These are phyloP conservation scores for Incurvaria masculella DNA, from an alignment of 2,888 invertebrate genomes.

Conservation along the genomic window DNA sequence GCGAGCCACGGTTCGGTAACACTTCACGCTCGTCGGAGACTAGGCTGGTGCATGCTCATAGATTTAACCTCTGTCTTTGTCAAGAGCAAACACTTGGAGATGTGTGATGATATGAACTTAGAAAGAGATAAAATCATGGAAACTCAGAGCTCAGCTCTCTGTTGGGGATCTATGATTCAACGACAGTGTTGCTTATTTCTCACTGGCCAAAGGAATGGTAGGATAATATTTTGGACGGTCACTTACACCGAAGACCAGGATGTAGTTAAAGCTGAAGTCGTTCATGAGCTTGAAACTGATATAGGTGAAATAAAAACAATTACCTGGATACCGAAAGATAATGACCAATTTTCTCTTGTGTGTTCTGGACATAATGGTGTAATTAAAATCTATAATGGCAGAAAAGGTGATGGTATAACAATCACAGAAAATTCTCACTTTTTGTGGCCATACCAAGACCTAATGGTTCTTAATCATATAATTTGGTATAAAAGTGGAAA, in stretches of 20 bases:
- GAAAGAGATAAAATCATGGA: slow-evolving; percentile 20
- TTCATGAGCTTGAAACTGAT: slow-evolving; percentile 20
- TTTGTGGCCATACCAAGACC: slow-evolving; percentile 35
- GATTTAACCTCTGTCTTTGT: slow-evolving; percentile 26
- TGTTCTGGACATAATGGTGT: slow-evolving; percentile 29
- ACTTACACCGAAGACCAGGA: slow-evolving; percentile 6
- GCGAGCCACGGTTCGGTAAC: slow-evolving; percentile 39
- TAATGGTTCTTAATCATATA: slow-evolving; percentile 28
- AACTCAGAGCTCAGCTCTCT: slow-evolving; percentile 28
- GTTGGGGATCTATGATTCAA: slow-evolving; percentile 26
- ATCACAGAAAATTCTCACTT: slow-evolving; percentile 18
- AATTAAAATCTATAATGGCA: slow-evolving; percentile 24
- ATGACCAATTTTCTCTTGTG: slow-evolving; percentile 23
- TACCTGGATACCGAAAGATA: slow-evolving; percentile 26
- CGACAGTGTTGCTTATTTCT: slow-evolving; percentile 29
- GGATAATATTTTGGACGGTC: slow-evolving; percentile 32
- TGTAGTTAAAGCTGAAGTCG: slow-evolving; percentile 18
- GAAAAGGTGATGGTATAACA: slow-evolving; percentile 17
- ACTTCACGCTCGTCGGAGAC: slow-evolving; percentile 22
- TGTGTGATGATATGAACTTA: slow-evolving; percentile 15
- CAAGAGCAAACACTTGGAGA: slow-evolving; percentile 15
- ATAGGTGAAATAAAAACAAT: slow-evolving; percentile 26
- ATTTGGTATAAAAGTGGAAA: slow-evolving; percentile 21
- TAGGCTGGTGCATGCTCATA: slow-evolving; percentile 24
- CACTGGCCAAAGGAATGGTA: slow-evolving; percentile 35